Evolutionary conservation across 2,888 invertebrate genomes (phyloP).

Genomic region (Drosophila suboccidentalis): DNA sequence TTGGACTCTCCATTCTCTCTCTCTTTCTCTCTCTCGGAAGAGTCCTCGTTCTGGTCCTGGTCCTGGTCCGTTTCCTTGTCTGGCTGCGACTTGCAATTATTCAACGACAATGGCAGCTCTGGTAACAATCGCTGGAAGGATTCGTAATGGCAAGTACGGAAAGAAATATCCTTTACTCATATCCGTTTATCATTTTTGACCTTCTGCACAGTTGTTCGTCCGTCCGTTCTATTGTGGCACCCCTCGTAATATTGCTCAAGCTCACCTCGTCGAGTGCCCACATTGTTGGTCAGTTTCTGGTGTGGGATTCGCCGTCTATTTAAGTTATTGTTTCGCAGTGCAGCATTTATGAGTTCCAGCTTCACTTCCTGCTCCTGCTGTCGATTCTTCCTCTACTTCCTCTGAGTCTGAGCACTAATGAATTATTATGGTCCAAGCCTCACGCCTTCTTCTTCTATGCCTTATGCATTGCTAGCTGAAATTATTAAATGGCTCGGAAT

Average conservation of each 20-base stretch:
- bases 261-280: constrained; percentile 35
- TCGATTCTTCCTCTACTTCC: constrained; percentile 5
- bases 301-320: constrained; percentile 40
- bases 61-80: background rate
- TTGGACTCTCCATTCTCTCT: background rate
- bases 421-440: constrained; percentile 69
- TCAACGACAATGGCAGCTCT: constrained; percentile 64
- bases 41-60: background rate
- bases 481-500: constrained; percentile 83
- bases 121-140: constrained; percentile 62
- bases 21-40: constrained; percentile 5
- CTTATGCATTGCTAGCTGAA: constrained; percentile 52
- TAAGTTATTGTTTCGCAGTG: constrained; percentile 71
- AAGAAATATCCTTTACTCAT: constrained; percentile 76
- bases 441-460: constrained; percentile 44
- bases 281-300: constrained; percentile 36
- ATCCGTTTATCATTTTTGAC: constrained; percentile 84
- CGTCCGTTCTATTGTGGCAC: constrained; percentile 59
- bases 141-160: constrained; percentile 43
- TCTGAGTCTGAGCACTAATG: constrained; percentile 58
- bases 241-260: constrained; percentile 18
- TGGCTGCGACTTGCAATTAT: constrained; percentile 73
- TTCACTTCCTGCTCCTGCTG: constrained; percentile 5
- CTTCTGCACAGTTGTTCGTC: constrained; percentile 68
- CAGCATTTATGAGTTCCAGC: constrained; percentile 63